Conservation (phyloP, 2,113 vertebrate genomes). For the Brienomyrus longianalis region DNA sequence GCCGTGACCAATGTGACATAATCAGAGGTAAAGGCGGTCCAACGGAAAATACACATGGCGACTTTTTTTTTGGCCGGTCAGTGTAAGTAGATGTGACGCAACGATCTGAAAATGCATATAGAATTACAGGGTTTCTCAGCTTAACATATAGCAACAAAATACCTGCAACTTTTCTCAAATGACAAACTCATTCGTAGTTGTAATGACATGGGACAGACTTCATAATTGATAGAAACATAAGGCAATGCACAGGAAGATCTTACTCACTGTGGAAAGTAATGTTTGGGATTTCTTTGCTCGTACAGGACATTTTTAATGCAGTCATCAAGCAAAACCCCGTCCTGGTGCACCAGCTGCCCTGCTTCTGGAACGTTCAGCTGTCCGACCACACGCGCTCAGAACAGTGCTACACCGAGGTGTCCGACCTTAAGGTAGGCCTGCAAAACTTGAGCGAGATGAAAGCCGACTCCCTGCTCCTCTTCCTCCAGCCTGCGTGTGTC, state of each 20-base stretch:
- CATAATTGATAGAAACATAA: not conserved
- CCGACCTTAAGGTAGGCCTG: constrained; percentile 76
- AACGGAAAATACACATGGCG: no score
- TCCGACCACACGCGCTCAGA: constrained; percentile 88
- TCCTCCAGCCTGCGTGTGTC: not conserved
- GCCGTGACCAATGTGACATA: no score
- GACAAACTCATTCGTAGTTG: not conserved
- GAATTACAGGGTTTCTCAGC: not conserved
- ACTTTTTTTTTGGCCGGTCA: no score
- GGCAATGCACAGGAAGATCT: not conserved
- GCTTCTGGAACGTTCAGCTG: constrained; percentile 91
- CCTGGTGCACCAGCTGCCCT: constrained; percentile 79
- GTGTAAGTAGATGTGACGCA: not conserved
- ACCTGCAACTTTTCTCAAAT: not conserved
- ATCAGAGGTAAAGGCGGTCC: no score
- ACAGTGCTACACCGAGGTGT: constrained; percentile 81
- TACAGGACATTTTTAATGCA: constrained; percentile 86
- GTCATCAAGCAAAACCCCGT: constrained; percentile 80
- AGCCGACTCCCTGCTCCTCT: not conserved
- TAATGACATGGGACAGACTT: not conserved
- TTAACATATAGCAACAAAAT: not conserved
- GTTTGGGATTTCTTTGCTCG: not conserved
- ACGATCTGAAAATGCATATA: not conserved
- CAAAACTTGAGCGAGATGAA: not conserved
- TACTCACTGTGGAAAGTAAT: not conserved